Percentiles rank a stretch among this genome's conserved stretches.
These are phyloP conservation scores for Brachyrhaphis roseni DNA, from an alignment of 2,797 vertebrate species.

Conservation along the genomic window DNA sequence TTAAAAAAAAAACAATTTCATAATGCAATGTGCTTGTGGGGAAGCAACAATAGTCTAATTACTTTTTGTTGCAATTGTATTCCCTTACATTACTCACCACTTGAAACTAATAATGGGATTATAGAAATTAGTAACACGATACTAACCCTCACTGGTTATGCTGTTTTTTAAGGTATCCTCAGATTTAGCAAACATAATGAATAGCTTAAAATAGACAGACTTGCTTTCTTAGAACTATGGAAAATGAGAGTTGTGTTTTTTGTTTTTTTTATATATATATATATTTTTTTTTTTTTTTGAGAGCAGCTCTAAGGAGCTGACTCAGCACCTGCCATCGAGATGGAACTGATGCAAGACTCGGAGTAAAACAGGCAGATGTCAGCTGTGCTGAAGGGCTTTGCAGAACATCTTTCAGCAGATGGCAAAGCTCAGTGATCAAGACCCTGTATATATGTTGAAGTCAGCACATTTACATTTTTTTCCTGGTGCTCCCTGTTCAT, in stretches of 20 bases:
- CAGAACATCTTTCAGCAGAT: conserved; percentile 59
- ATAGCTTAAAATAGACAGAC: background rate
- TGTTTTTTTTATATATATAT: no score
- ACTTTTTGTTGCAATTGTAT: no score
- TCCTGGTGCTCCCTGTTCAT: background rate
- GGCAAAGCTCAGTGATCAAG: conserved; percentile 67
- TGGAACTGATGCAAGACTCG: conserved; percentile 40
- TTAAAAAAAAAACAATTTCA: no score
- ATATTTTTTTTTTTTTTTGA: conserved; percentile 12
- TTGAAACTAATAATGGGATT: no score
- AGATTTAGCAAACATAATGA: background rate
- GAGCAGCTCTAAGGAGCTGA: conserved; percentile 48
- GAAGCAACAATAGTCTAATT: no score
- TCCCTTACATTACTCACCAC: no score
- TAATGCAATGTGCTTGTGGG: no score
- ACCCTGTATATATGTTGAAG: conserved; percentile 57
- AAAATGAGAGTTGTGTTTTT: background rate
- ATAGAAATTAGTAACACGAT: no score
- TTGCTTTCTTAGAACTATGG: background rate
- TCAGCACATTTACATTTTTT: conserved; percentile 55
- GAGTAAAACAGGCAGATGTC: conserved; percentile 63
- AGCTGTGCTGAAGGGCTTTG: conserved; percentile 46
- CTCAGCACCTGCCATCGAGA: conserved; percentile 57
- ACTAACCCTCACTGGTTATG: background rate
- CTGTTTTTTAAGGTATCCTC: background rate